Evolutionary conservation across 2,888 invertebrate genomes (phyloP), one percentile per base, ranked within the genome.

Genomic region (Bibio marci): DNA sequence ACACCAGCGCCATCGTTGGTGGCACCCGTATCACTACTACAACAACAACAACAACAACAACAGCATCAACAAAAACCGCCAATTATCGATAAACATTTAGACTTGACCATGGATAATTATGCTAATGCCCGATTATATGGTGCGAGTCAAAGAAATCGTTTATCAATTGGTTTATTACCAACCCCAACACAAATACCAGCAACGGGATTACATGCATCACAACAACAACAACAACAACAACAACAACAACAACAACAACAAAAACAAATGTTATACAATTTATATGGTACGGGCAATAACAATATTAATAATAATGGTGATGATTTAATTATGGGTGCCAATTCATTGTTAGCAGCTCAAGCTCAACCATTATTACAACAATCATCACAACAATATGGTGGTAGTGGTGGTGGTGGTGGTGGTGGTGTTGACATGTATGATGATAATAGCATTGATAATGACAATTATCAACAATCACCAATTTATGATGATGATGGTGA

Each of bases 351-450:
- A 37, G 10, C 42, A 45, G 14, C 38, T 31, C 30, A 41, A 11
- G 25, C 27, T 39, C 59, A 56, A 14, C 59, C 62, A 18, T 49
- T 11, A 30, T 17, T 18, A 31, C 25, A 39, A 34, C 12, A 35
- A 35, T 26, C 38, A 39, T 32, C 40, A 41, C 18, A 41, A 41
- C 31, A 34, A 43, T 46, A 62, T 63, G 66, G 64, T 47, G 61
- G 62, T 46, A 56, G 62, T 41, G 59, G 63, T 36, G 54, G 69
- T 53, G 64, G 67, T 42, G 62, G 66, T 52, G 54, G 30, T 7
- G n/a, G 14, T 13, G n/a, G n/a, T 30, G 12, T 12, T 11, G 31
- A n/a, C 6, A 14, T 13, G 14, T 30, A 13, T 30, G 14, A 30
- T 14, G 13, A 13, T 30, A 30, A 30, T 30, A n/a, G n/a, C n/a